Conservation (phyloP, 2,888 invertebrate species). For the Parapristionchus giblindavisi region DNA sequence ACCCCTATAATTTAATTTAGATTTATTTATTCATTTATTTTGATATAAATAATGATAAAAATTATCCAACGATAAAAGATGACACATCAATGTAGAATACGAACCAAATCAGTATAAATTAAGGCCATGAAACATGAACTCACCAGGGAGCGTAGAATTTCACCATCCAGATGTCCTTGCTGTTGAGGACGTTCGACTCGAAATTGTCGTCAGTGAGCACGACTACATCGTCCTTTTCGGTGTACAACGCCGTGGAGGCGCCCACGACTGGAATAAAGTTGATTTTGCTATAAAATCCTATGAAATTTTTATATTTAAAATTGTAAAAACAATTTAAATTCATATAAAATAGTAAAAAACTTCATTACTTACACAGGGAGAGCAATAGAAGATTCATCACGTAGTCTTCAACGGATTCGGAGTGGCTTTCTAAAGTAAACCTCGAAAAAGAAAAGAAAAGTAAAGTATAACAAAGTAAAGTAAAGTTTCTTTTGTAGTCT, state of each 20-base stretch:
- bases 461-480: too few relatives aligned
- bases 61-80: not conserved
- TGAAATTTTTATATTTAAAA: not conserved
- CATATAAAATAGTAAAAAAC: not conserved
- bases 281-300: not conserved
- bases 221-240: conserved; percentile 75
- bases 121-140: not conserved
- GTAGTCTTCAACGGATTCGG: not conserved
- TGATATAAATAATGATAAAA: not conserved
- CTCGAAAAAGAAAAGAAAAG: too few relatives aligned
- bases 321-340: not conserved
- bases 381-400: conserved; percentile 34
- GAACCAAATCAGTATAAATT: conserved; percentile 72
- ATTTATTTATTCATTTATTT: not conserved
- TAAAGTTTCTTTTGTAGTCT: too few relatives aligned
- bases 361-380: conserved; percentile 22
- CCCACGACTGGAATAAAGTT: conserved; percentile 40
- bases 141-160: conserved; percentile 87
- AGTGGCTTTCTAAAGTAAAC: conserved; percentile 4
- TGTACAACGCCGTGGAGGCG: conserved; percentile 53
- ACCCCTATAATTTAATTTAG: conserved; percentile 73
- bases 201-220: conserved; percentile 88
- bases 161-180: conserved; percentile 95
- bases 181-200: conserved; percentile 84
- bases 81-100: not conserved